Evolutionary conservation across 2,113 vertebrate species (phyloP).

Genomic region (Phainopepla nitens): DNA sequence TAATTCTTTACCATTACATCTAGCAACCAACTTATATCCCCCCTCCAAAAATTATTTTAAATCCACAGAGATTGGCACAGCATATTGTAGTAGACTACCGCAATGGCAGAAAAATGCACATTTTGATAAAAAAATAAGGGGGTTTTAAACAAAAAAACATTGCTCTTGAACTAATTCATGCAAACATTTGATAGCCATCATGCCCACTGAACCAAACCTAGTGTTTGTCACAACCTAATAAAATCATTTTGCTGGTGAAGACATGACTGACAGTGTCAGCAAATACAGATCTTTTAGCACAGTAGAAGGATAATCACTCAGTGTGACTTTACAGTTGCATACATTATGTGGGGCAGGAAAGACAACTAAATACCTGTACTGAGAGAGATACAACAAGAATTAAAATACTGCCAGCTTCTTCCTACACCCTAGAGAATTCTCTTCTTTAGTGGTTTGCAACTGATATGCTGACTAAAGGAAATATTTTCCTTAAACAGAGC

Average conservation of each 20-base stretch:
- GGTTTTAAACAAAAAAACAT: neutral
- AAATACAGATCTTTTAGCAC: neutral
- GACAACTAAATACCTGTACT: neutral
- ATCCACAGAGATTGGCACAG: neutral
- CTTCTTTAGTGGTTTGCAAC: neutral
- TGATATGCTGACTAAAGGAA: neutral
- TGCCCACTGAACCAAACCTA: neutral
- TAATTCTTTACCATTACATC: neutral
- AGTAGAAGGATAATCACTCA: neutral
- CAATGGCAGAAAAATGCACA: neutral
- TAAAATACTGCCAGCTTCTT: neutral
- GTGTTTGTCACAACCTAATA: neutral
- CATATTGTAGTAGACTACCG: neutral
- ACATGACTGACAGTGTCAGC: neutral
- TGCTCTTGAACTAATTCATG: neutral
- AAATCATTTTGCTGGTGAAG: neutral
- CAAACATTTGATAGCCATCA: neutral
- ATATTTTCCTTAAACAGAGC: neutral
- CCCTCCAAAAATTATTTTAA: neutral
- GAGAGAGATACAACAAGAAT: neutral
- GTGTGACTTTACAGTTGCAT: neutral
- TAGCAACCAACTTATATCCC: neutral
- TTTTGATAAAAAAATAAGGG: neutral
- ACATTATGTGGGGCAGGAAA: neutral
- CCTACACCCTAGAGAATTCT: neutral